Evolutionary conservation across 2,888 invertebrate genomes (phyloP).

Genomic region (Hololepta plana): DNA sequence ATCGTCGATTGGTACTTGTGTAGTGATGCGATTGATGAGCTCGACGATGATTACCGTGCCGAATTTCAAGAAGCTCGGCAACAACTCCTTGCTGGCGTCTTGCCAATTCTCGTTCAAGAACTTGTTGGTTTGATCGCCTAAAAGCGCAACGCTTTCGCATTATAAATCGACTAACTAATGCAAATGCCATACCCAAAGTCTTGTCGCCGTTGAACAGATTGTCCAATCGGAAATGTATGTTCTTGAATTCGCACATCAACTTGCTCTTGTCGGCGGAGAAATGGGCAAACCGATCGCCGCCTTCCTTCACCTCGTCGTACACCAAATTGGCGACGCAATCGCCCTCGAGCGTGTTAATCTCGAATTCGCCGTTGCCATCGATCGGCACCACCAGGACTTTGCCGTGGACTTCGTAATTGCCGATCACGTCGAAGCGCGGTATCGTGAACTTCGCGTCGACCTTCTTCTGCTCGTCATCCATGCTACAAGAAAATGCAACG

Average conservation of each 20-base stretch:
- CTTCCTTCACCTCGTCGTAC: no score
- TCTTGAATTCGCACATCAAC: constrained; percentile 2
- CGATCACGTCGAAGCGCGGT: no score
- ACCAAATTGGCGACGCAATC: no score
- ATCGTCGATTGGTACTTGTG: no score
- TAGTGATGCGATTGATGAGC: no score
- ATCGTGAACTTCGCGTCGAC: no score
- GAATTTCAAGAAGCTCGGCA: constrained; percentile 7
- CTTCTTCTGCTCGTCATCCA: neutral
- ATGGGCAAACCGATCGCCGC: neutral
- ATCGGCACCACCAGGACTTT: no score
- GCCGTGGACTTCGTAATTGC: no score
- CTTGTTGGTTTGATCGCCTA: constrained; percentile 12
- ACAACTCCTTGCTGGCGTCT: constrained; percentile 11
- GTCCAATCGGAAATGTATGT: constrained; percentile 8
- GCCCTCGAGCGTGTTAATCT: no score
- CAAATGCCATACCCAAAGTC: constrained; percentile 4
- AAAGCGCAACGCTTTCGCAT: constrained; percentile 1
- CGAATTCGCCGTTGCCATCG: no score
- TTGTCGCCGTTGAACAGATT: constrained; percentile 9
- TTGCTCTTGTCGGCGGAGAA: neutral
- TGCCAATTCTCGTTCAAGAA: constrained; percentile 14
- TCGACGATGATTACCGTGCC: neutral
- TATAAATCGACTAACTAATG: neutral
- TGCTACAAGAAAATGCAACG: neutral